Evolutionary conservation across 2,888 invertebrate genomes (phyloP), one percentile per base, ranked within the genome.

Genomic region (Pristionchus fissidentatus): DNA sequence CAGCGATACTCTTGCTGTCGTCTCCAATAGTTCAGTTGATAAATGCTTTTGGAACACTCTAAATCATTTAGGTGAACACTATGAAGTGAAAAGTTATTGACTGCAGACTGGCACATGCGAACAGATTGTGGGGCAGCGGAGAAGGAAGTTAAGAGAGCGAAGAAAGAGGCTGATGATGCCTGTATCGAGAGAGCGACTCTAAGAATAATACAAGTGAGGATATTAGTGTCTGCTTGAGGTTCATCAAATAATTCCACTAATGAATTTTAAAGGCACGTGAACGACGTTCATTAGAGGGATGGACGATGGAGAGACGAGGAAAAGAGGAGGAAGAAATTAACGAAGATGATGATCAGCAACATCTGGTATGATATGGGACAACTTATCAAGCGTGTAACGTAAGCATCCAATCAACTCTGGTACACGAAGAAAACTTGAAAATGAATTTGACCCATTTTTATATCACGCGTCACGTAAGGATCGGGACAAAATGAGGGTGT

Each of bases 51-150:
- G n/a, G n/a, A n/a, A n/a, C n/a, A n/a, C n/a, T n/a, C n/a, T n/a
- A n/a, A 19, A 19, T 77, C 49, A n/a, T n/a, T 77, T 43, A n/a
- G 10, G 7, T 35, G 38, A 10, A 46, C 7, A 8, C n/a, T 43
- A 77, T 43, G 49, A 29, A 15, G 32, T 15, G 26, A 43, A 13
- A 46, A 26, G 29, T n/a, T 10, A 15, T 8, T 8, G 7, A 60
- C 8, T 70, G 26, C 22, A 77, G 77, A 77, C n/a, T 77, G 77
- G 77, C 77, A 77, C 49, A 77, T 77, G 77, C 43, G 49, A 46
- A 77, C 43, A 46, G 15, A 10, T 10, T 77, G 77, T 77, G 49
- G 77, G 15, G 8, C 29, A 26, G 77, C 8, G 13, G 77, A 77
- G 29, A 77, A 7, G 29, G 49, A 41, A 26, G 77, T 46, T 41